Percentiles rank a stretch among this genome's conserved stretches.
phyloP scores from a whole-genome alignment of 2,113 vertebrate genomes.

The Procavia capensis region DNA sequence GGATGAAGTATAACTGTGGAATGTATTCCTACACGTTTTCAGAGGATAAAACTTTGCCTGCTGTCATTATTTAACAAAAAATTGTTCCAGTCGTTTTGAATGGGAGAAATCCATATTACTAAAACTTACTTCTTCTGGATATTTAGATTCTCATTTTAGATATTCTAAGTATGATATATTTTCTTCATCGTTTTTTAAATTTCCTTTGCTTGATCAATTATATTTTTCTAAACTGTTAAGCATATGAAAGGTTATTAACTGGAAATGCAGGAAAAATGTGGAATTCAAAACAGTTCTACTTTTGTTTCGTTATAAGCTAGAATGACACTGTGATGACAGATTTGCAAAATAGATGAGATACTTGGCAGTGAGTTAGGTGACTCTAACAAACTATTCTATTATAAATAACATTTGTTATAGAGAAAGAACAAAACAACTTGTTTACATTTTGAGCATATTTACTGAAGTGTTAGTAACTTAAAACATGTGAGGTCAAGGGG shows the following conservation, averaged over 20 bases:
- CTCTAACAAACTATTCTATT: constrained; percentile 37
- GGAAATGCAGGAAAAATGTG: neutral
- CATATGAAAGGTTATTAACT: constrained; percentile 41
- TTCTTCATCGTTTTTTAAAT: constrained; percentile 50
- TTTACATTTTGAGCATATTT: constrained; percentile 71
- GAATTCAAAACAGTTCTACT: neutral
- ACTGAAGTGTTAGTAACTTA: constrained; percentile 61
- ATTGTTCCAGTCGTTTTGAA: neutral
- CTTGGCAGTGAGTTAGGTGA: constrained; percentile 57
- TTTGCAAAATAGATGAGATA: constrained; percentile 28
- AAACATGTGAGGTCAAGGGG: constrained; percentile 56
- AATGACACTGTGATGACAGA: neutral
- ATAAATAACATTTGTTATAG: constrained; percentile 40
- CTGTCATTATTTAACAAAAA: neutral
- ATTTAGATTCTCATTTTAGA: neutral
- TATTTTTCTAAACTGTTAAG: constrained; percentile 10
- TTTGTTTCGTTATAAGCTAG: constrained; percentile 49
- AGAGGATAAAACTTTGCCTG: neutral
- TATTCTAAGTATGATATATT: neutral
- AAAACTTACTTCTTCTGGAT: neutral
- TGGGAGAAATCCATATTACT: neutral
- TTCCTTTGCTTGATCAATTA: neutral
- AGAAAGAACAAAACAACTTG: neutral
- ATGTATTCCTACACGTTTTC: neutral
- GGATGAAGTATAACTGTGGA: neutral